Percentiles rank a stretch among this genome's conserved stretches.
phyloP scores from a whole-genome alignment of 2,797 vertebrate genomes.

The Phrynocephalus guinanensis region DNA sequence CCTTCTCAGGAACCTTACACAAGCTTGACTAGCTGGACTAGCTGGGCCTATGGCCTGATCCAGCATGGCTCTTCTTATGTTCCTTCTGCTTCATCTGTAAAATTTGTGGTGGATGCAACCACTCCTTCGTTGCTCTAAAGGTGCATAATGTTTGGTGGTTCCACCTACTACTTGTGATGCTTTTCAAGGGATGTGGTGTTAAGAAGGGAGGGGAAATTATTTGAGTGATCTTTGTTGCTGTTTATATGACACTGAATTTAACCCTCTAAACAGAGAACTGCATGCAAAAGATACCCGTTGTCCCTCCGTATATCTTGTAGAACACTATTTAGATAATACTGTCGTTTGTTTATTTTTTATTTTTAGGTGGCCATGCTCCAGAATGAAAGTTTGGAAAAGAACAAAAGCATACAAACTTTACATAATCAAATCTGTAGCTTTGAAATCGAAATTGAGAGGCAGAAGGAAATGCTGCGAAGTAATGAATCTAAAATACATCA shows the following conservation, averaged over 20 bases:
- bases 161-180: too few species aligned
- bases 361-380: constrained; percentile 83
- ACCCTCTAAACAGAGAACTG: not conserved
- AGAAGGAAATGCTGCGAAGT: constrained; percentile 84
- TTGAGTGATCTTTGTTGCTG: not conserved
- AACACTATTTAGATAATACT: constrained; percentile 60
- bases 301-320: constrained; percentile 59
- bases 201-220: too few species aligned
- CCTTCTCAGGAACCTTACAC: not conserved
- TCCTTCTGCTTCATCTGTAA: not conserved
- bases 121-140: not conserved
- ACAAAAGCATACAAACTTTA: constrained; percentile 84
- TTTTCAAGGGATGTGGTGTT: not conserved
- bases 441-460: constrained; percentile 84
- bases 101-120: too few species aligned
- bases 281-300: constrained; percentile 42
- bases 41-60: too few species aligned
- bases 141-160: too few species aligned
- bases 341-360: constrained; percentile 31
- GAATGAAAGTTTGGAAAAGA: constrained; percentile 85
- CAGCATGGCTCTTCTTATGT: not conserved
- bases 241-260: not conserved
- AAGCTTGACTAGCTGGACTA: too few species aligned
- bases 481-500: constrained; percentile 85
- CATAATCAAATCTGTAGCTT: constrained; percentile 86